Evolutionary conservation across 2,797 vertebrate species (phyloP).

Genomic region (Picus viridis): DNA sequence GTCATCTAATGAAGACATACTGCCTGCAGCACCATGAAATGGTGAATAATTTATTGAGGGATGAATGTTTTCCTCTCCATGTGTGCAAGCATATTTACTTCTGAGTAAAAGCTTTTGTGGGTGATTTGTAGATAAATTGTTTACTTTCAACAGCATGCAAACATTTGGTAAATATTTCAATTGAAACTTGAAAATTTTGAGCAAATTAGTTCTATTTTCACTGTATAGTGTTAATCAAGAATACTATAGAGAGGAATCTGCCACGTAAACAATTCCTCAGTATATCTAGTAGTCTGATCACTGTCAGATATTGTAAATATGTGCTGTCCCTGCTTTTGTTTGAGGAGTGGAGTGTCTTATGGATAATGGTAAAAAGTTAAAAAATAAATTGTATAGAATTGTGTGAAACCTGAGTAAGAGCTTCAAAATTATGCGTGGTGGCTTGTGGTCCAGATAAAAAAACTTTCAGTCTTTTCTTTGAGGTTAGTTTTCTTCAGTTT

Average conservation of each 20-base stretch:
- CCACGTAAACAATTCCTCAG: background rate
- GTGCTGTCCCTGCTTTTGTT: background rate
- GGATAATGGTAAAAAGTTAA: background rate
- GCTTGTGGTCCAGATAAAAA: background rate
- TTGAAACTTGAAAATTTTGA: background rate
- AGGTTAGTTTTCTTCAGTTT: too few species aligned
- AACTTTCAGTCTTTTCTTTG: background rate
- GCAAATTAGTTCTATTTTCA: background rate
- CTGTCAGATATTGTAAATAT: background rate
- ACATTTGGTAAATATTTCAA: background rate
- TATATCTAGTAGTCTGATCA: background rate
- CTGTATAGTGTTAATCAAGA: background rate
- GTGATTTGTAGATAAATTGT: background rate
- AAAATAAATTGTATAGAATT: background rate
- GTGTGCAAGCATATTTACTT: background rate
- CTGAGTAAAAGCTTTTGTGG: background rate
- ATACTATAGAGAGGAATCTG: background rate
- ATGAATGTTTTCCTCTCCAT: background rate
- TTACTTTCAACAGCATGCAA: background rate
- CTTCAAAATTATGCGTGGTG: background rate
- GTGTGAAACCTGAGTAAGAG: background rate
- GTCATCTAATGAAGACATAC: background rate
- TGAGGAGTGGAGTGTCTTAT: background rate
- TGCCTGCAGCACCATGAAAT: background rate
- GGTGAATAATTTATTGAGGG: background rate